Evolutionary conservation across 2,797 vertebrate species (phyloP), one percentile per base, ranked within the genome.

Genomic region (Molossus molossus): DNA sequence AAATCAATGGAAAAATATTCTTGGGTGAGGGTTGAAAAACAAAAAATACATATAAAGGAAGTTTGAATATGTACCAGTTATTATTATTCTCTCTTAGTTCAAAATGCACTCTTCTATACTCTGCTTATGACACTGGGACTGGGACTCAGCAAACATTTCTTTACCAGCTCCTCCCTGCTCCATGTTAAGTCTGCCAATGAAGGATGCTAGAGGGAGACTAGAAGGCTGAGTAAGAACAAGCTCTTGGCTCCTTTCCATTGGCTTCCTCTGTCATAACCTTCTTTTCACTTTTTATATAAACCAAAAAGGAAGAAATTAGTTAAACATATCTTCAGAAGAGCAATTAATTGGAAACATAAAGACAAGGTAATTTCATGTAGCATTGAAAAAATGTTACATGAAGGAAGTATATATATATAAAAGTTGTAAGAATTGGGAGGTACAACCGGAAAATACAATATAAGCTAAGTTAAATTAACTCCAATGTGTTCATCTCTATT

Each of bases 291-390:
- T 29, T 67, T 77, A 60, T 53, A 45, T 69, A 50, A 90, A 11
- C 60, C 45, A 81, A 55, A 53, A 77, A 58, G 81, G 55, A 77
- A 82, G 27, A 69, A 79, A 75, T 58, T 5, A 90, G 57, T 37
- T 70, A 73, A 37, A 72, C 1, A 1, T 45, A 53, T 53, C 70
- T 81, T 84, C 60, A 65, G 55, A 85, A 87, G 12, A 55, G 8
- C 29, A 77, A 33, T 48, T 93, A 55, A 55, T 64, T 87, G 69
- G 69, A 70, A 90, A 17, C 55, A 62, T 82, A 65, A 90, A 92
- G 79, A 80, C 27, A 88, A 33, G 29, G 9, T 65, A 91, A 76
- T 45, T 70, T 89, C 23, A 60, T 33, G 27, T 69, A 85, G 23
- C 72, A 82, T 79, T 92, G 17, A 23, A 77, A 82, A 81, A 87